A percentile compares a stretch with the other conserved stretches of the same genome.
phyloP scores from a whole-genome alignment of 2,113 vertebrate genomes.

The Chiloscyllium plagiosum region DNA sequence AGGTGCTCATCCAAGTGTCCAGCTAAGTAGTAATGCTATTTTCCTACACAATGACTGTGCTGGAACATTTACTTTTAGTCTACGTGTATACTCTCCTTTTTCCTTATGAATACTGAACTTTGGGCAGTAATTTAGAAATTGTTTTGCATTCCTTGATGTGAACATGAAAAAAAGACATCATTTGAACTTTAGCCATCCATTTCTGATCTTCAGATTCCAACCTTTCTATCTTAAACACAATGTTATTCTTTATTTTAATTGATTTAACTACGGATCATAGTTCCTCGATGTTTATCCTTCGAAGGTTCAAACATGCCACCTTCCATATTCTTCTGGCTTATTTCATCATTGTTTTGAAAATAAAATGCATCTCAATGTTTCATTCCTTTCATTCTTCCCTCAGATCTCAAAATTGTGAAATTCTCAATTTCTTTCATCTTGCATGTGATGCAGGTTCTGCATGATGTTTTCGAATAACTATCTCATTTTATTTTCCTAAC shows the following conservation, averaged over 20 bases:
- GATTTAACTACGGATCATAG: not conserved
- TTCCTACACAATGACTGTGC: not conserved
- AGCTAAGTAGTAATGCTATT: not conserved
- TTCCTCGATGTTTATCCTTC: not conserved
- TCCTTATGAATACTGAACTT: not conserved
- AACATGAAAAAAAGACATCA: not conserved
- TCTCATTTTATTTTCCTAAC: not conserved
- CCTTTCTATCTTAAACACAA: not conserved
- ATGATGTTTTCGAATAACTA: not conserved
- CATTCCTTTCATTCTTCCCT: not conserved
- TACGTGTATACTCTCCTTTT: not conserved
- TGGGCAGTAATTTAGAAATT: not conserved
- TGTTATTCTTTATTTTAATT: not conserved
- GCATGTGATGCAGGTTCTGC: not conserved
- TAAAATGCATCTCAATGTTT: not conserved
- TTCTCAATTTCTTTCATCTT: not conserved
- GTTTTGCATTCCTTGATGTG: not conserved
- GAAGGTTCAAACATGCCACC: not conserved
- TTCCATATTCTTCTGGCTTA: not conserved
- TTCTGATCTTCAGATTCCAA: not conserved
- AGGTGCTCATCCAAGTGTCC: not conserved
- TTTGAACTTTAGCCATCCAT: not conserved
- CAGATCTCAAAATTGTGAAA: not conserved
- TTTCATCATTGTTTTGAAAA: not conserved
- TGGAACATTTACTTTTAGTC: not conserved